Conservation (phyloP, 2,797 vertebrate genomes). For the Hyperoplus immaculatus region DNA sequence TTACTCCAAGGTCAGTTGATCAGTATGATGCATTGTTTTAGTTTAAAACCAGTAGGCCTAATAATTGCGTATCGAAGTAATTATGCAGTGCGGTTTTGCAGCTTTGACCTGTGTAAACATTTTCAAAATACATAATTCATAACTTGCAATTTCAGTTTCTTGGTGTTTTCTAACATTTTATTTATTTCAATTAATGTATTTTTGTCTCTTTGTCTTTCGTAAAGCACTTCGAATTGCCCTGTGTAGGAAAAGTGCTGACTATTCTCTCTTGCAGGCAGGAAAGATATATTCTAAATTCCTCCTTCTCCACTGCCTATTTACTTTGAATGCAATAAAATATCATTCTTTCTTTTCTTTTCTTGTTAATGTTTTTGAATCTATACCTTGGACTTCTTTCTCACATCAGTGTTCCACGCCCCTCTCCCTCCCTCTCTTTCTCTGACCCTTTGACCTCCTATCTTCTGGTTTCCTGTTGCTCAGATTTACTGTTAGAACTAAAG, state of each 20-base stretch:
- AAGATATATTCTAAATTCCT: not conserved
- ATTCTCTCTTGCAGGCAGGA: not conserved
- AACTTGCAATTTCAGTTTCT: not conserved
- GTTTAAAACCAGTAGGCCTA: no score
- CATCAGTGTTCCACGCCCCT: not conserved
- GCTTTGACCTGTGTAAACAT: not conserved
- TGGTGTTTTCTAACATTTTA: not conserved
- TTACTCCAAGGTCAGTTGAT: no score
- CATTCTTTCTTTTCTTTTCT: not conserved
- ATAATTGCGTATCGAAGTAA: no score
- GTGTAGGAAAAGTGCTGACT: not conserved
- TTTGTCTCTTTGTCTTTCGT: not conserved
- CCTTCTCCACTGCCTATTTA: not conserved
- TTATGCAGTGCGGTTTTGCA: no score
- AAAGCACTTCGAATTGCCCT: not conserved
- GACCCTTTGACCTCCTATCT: conserved; percentile 22
- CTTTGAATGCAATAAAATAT: not conserved
- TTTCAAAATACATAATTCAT: no score
- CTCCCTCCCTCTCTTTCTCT: conserved; percentile 22
- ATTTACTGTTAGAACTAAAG: conserved; percentile 10
- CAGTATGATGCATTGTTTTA: no score
- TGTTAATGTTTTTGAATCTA: not conserved
- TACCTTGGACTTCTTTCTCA: not conserved
- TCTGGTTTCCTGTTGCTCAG: conserved; percentile 19
- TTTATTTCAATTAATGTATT: not conserved